phyloP scores from a whole-genome alignment of 2,113 vertebrate species.

The Ceyx melanurus region DNA sequence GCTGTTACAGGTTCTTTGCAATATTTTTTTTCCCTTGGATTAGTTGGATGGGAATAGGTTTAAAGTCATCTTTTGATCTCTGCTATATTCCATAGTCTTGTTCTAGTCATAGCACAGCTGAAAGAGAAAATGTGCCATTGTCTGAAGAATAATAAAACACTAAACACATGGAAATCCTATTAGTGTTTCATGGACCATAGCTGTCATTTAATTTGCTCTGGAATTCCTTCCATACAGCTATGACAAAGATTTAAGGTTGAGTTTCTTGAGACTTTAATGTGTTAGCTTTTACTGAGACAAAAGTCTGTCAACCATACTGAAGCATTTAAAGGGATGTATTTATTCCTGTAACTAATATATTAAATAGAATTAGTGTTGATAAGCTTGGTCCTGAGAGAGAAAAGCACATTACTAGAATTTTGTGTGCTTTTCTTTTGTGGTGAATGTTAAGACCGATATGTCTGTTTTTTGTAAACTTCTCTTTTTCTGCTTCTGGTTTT shows the following conservation, averaged over 20 bases:
- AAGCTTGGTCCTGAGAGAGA: background rate
- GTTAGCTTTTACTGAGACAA: slow-evolving; percentile 12
- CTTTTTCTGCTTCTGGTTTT: background rate
- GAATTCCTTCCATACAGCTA: background rate
- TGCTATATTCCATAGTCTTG: background rate
- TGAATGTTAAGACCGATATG: background rate
- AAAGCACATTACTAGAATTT: background rate
- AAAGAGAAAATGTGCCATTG: background rate
- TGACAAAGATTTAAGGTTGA: slow-evolving; percentile 15
- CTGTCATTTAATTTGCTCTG: slow-evolving; percentile 50
- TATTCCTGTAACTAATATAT: background rate
- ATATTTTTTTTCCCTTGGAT: background rate
- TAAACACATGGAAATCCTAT: slow-evolving; percentile 22
- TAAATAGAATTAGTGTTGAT: background rate
- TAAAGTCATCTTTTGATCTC: background rate
- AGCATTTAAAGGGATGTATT: background rate
- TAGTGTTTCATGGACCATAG: background rate
- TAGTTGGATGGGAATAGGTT: background rate
- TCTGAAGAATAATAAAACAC: slow-evolving; percentile 7
- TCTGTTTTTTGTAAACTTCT: background rate
- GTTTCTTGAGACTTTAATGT: slow-evolving; percentile 7
- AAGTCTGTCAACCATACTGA: slow-evolving; percentile 13
- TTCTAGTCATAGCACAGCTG: background rate
- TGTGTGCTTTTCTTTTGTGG: background rate
- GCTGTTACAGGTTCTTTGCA: background rate